A percentile compares a stretch with the other conserved stretches of the same genome.
These are phyloP conservation scores for Synanthedon tipuliformis DNA, from an alignment of 2,888 invertebrate species.

Conservation along the genomic window DNA sequence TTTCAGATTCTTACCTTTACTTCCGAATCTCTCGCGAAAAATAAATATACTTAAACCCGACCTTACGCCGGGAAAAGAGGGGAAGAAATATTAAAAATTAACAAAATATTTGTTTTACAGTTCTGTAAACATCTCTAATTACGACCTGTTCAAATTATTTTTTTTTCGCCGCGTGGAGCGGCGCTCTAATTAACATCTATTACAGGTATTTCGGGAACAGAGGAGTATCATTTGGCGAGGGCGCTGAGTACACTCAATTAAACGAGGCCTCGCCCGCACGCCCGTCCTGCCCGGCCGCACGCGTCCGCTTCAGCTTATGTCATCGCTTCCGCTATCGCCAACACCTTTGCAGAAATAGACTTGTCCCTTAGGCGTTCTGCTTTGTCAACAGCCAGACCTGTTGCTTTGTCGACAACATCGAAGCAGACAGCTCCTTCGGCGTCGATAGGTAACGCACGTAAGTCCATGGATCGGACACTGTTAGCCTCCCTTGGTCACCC, in stretches of 20 bases:
- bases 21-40: slow-evolving; percentile 47
- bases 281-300: slow-evolving; percentile 9
- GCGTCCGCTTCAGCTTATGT: slow-evolving; percentile 16
- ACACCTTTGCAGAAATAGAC: slow-evolving; percentile 1
- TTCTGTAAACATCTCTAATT: slow-evolving; percentile 69
- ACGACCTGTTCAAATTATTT: slow-evolving; percentile 67
- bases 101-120: slow-evolving; percentile 68
- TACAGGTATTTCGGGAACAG: slow-evolving; percentile 64
- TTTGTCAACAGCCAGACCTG: slow-evolving; percentile 8
- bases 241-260: slow-evolving; percentile 68
- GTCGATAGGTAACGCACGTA: slow-evolving; percentile 31
- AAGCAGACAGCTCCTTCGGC: slow-evolving; percentile 5
- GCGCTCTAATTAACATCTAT: slow-evolving; percentile 67
- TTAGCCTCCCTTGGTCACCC: slow-evolving; percentile 70
- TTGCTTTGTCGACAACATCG: slow-evolving; percentile 12
- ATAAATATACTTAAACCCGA: slow-evolving; percentile 68
- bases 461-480: slow-evolving; percentile 32
- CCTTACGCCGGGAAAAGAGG: slow-evolving; percentile 41
- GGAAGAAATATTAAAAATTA: slow-evolving; percentile 64
- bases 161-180: slow-evolving; percentile 49
- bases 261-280: slow-evolving; percentile 26
- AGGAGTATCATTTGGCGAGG: slow-evolving; percentile 64
- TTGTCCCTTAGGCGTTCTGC: background rate
- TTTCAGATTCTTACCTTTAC: slow-evolving; percentile 46
- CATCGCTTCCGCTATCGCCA: slow-evolving; percentile 9